These are phyloP conservation scores for Noctuana brunneofusca DNA, from an alignment of 2,888 invertebrate species.

Conservation along the genomic window DNA sequence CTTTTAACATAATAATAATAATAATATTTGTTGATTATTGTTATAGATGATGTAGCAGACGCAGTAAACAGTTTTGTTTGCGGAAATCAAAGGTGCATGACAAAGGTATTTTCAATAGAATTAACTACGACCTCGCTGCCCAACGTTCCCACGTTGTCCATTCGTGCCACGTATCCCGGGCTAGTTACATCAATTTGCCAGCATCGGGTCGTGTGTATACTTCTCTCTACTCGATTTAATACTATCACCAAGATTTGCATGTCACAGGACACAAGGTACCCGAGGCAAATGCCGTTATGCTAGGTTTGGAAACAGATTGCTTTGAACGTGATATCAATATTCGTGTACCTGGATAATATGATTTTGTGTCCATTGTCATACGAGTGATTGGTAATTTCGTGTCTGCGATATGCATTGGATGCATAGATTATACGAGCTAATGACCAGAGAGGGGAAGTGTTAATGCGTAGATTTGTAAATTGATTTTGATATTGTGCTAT, in stretches of 20 bases:
- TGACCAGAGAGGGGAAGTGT: not conserved
- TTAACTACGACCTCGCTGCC: constrained; percentile 55
- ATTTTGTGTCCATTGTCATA: constrained; percentile 44
- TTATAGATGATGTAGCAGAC: too few relatives aligned
- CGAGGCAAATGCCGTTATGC: constrained; percentile 41
- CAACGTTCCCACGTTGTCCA: constrained; percentile 44
- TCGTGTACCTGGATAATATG: constrained; percentile 41
- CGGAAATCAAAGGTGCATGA: constrained; percentile 50
- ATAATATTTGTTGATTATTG: too few relatives aligned
- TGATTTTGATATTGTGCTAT: constrained; percentile 1
- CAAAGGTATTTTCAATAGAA: constrained; percentile 64
- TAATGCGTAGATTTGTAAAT: constrained; percentile 1
- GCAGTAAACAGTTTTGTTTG: constrained; percentile 46
- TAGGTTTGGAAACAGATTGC: constrained; percentile 39
- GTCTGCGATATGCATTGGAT: constrained; percentile 12
- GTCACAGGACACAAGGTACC: constrained; percentile 63
- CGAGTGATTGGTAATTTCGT: constrained; percentile 39
- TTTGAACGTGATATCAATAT: constrained; percentile 43
- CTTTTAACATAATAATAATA: not conserved
- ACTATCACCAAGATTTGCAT: constrained; percentile 81
- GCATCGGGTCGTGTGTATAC: constrained; percentile 57
- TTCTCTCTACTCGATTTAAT: constrained; percentile 75
- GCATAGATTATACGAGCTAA: constrained; percentile 10
- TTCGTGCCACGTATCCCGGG: constrained; percentile 53
- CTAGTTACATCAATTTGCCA: constrained; percentile 72